Evolutionary conservation across 2,888 invertebrate species (phyloP), one percentile per base, ranked within the genome.

Genomic region (Rutpela maculata): DNA sequence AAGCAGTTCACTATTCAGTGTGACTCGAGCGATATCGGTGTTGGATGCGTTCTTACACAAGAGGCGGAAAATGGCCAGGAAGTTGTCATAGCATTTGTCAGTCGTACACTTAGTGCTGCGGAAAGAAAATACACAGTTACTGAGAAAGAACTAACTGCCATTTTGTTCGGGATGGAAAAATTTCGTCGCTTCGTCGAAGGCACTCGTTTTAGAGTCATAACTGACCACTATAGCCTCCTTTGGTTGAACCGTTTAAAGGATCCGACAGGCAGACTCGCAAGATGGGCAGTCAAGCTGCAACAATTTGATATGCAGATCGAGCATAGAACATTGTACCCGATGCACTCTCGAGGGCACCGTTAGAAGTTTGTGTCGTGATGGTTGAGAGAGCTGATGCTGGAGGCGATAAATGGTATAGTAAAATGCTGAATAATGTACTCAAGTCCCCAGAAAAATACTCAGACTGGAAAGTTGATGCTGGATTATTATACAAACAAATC

Each of bases 361-460:
- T 62, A 12, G 62, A 62, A 31, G 31, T 31, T 0, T 62, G 62
- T 62, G 26, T 62, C 0, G 12, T 62, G n/a, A 22, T 12, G 12
- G 31, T 62, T 3, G 7, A 62, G 5, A 26, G 15, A 15, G 10
- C 12, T 62, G 26, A 26, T 62, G n/a, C n/a, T 31, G 62, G 31
- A 26, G n/a, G 7, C 7, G 62, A 62, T n/a, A 12, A 15, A 15
- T 62, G 62, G 62, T 60, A 60, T 19, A 11, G 10, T 26, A 62
- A 62, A 31, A 62, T 62, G 62, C 26, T 62, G 5, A 4, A 12
- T 7, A 62, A 62, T 26, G 62, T 62, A n/a, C 9, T 11, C 5
- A 9, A 67, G 1, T 77, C 7, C 10, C 72, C 76, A 5, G 50
- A 76, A 12, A 12, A 57, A 12, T 76, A 59, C 35, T 59, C 76